Base-by-base conservation (phyloP, 2,888 invertebrate species). In the Lasius fuliginosus region DNA sequence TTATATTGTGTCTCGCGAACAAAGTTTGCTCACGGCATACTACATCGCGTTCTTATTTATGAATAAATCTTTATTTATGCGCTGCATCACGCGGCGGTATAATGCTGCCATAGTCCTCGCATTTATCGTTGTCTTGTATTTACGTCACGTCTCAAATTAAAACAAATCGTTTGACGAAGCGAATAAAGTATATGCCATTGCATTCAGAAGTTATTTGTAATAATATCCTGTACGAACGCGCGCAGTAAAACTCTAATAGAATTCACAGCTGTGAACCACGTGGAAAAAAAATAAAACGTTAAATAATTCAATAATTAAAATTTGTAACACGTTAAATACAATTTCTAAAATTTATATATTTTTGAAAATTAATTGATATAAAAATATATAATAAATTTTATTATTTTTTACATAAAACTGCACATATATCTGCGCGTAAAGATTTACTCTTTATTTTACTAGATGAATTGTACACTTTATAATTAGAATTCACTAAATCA, bases 51-150 rank as follows among this genome's bases (percentile, higher is more conserved):
- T 53, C 79, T 81, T 81, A 81, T 81, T 81, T 81, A 81, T 81
- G 73, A 81, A 81, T 81, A 81, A 81, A 81, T 81, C 79, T 81
- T 81, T 81, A 81, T 81, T 81, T 81, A 81, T 73, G 79, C 73
- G 73, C 42, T 27, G 79, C 46, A 81, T 81, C 79, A 49, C 73
- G 79, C 71, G 27, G 71, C 71, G 12, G 46, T 53, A 71, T 79
- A 71, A 71, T 79, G 42, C 60, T 12, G 73, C 46, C n/a, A 46
- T 62, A 36, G 79, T 23, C 73, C 33, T 33, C 60, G 73, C 46
- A 73, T 81, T 81, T 81, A 81, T 81, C 73, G 79, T 81, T 62
- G 79, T 71, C 79, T 49, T 62, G 79, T 81, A 73, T 81, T 79
- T 81, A 60, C 46, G 46, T 73, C 79, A 73, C 36, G 73, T 42